Conservation (phyloP, 2,797 vertebrate genomes). For the Jordanella pulchra region DNA sequence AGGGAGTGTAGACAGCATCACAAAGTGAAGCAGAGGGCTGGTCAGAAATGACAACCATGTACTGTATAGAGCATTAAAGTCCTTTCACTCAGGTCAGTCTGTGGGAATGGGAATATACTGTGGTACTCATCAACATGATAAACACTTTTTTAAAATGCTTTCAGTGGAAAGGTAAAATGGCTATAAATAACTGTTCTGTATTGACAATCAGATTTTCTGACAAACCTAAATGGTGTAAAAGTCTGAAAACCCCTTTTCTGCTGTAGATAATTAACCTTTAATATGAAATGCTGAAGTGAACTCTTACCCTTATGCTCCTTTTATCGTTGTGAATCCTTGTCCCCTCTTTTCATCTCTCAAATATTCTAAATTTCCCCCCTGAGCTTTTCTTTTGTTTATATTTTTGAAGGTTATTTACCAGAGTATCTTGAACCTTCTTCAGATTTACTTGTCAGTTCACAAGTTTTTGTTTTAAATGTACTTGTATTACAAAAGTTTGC, state of each 20-base stretch:
- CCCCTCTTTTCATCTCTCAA: background rate
- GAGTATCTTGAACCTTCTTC: background rate
- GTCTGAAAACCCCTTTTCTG: background rate
- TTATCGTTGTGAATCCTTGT: background rate
- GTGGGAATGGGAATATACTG: background rate
- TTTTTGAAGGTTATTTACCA: too few species aligned
- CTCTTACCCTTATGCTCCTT: background rate
- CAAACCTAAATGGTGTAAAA: background rate
- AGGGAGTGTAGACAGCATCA: slow-evolving; percentile 66
- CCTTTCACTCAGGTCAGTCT: background rate
- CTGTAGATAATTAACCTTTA: background rate
- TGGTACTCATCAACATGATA: too few species aligned
- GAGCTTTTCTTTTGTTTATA: too few species aligned
- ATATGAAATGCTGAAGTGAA: background rate
- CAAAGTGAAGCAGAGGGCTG: background rate
- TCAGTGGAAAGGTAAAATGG: background rate
- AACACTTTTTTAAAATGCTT: too few species aligned
- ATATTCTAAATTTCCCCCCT: too few species aligned
- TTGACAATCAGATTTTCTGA: background rate
- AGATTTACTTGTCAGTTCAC: background rate
- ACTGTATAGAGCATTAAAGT: background rate
- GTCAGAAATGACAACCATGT: too few species aligned
- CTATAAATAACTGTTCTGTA: background rate
- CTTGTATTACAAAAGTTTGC: too few species aligned
- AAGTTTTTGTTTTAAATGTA: background rate